Evolutionary conservation across 2,797 vertebrate genomes (phyloP).

Genomic region (Pristis pectinata): DNA sequence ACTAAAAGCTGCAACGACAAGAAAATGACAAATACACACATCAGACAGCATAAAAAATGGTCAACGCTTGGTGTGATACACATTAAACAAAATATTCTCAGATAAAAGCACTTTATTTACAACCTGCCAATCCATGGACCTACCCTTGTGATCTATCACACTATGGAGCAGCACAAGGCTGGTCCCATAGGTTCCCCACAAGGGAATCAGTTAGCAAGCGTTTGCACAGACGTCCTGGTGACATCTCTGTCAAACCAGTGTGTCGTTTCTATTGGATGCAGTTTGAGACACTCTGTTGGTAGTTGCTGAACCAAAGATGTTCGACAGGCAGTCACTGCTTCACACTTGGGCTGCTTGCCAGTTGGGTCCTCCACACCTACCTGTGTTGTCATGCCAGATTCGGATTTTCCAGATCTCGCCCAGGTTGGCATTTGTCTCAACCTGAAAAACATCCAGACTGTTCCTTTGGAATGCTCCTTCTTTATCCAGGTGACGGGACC

Average conservation of each 20-base stretch:
- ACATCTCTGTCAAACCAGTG: too few relatives aligned
- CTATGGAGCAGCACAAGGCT: not conserved
- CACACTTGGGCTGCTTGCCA: not conserved
- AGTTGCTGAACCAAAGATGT: not conserved
- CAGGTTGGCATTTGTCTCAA: constrained; percentile 65
- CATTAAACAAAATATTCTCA: not conserved
- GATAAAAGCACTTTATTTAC: not conserved
- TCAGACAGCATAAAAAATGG: not conserved
- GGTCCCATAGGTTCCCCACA: not conserved
- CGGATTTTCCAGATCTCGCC: constrained; percentile 73
- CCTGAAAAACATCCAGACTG: constrained; percentile 63
- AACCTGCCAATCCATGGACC: not conserved
- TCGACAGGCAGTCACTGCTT: not conserved
- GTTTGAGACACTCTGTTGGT: not conserved
- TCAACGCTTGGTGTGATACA: not conserved
- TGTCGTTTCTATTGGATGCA: not conserved
- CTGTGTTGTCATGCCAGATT: constrained; percentile 75
- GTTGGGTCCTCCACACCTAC: constrained; percentile 44
- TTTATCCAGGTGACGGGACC: constrained; percentile 62
- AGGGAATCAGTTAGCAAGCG: too few relatives aligned
- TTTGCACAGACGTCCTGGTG: not conserved
- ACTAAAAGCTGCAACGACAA: not conserved
- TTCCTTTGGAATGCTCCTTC: constrained; percentile 64
- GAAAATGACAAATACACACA: not conserved
- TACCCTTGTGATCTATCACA: not conserved